Evolutionary conservation across 2,888 invertebrate species (phyloP).

Genomic region (Ernsta delagoae): DNA sequence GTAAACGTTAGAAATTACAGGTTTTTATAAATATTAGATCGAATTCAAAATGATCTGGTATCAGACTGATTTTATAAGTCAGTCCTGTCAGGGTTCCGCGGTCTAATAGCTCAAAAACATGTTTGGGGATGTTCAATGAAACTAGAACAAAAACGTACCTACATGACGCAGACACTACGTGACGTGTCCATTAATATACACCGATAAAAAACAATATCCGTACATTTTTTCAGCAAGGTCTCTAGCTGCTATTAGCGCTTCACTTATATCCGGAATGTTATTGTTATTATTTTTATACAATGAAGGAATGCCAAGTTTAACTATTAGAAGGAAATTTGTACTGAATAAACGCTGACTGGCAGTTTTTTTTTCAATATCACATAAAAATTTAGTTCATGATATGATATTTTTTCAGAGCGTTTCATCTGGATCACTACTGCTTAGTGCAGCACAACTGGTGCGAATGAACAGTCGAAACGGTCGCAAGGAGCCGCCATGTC

Average conservation of each 20-base stretch:
- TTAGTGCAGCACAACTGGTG: conserved; percentile 91
- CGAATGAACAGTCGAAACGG: conserved; percentile 78
- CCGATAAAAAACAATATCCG: conserved; percentile 28
- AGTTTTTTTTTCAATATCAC: too few species aligned
- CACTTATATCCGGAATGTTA: conserved; percentile 30
- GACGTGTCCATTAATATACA: conserved; percentile 26
- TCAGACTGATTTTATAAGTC: too few species aligned
- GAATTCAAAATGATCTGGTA: too few species aligned
- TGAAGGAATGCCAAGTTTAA: conserved; percentile 7
- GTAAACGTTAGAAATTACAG: too few species aligned
- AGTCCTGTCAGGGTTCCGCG: too few species aligned
- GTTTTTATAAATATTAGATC: too few species aligned
- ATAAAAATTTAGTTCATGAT: not conserved
- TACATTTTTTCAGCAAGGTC: conserved; percentile 35
- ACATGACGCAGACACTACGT: conserved; percentile 20
- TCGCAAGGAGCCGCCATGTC: conserved; percentile 67
- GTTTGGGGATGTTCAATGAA: conserved; percentile 21
- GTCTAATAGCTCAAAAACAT: too few species aligned
- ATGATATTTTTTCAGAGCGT: conserved; percentile 86
- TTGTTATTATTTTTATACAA: not conserved
- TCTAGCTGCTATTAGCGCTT: conserved; percentile 30
- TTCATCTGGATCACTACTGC: conserved; percentile 90
- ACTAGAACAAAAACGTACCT: conserved; percentile 19
- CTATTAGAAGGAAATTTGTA: not conserved
- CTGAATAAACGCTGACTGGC: too few species aligned